A percentile compares a stretch with the other conserved stretches of the same genome.
These are phyloP conservation scores for Drosophila trichaetosa DNA, from an alignment of 2,888 invertebrate genomes.

Conservation along the genomic window DNA sequence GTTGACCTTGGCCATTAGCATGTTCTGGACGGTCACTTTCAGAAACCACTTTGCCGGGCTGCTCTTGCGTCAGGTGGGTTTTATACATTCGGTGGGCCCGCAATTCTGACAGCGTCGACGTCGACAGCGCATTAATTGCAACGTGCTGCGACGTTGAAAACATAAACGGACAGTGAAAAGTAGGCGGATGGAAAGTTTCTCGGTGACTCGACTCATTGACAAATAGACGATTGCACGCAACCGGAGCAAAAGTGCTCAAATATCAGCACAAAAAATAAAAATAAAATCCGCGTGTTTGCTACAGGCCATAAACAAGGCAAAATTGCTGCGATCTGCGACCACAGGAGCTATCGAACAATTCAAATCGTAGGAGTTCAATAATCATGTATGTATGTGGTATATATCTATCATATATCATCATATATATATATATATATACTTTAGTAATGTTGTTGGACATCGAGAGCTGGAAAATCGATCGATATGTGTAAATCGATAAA, in stretches of 20 bases:
- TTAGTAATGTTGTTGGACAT: neutral
- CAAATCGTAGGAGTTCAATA: neutral
- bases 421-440: neutral
- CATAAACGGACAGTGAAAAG: neutral
- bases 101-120: slow-evolving; percentile 22
- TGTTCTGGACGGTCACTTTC: slow-evolving; percentile 41
- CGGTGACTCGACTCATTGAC: neutral
- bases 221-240: neutral
- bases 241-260: neutral
- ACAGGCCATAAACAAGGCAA: too few relatives aligned
- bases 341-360: neutral
- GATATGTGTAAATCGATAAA: neutral
- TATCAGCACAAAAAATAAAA: neutral
- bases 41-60: slow-evolving; percentile 84
- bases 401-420: neutral
- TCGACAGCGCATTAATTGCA: slow-evolving; percentile 1
- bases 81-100: slow-evolving; percentile 35
- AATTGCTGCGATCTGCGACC: neutral
- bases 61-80: slow-evolving; percentile 51
- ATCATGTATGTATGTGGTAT: neutral
- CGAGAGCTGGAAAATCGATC: neutral
- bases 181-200: neutral
- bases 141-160: neutral
- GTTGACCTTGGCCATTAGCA: neutral
- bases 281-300: neutral